Conservation (phyloP, 64 coral and sea anemone genomes). For the Stichodactyla mertensii region DNA sequence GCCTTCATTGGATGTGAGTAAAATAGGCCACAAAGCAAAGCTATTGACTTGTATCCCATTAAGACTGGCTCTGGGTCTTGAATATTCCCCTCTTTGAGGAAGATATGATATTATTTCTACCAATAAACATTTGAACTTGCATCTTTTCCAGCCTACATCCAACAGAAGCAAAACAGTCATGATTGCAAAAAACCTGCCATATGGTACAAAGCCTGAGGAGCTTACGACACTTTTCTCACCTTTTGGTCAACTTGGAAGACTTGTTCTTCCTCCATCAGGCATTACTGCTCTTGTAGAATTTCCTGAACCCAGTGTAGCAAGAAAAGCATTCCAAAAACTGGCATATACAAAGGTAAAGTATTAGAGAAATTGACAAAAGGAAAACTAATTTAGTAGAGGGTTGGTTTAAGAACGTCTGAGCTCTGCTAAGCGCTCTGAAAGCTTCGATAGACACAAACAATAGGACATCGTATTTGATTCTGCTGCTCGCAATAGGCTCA, state of each 20-base stretch:
- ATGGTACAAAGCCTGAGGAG: slow-evolving; percentile 71
- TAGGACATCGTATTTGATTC: too few species aligned
- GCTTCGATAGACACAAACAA: too few species aligned
- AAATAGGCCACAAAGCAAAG: too few species aligned
- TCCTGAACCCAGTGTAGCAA: slow-evolving; percentile 73
- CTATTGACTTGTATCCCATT: too few species aligned
- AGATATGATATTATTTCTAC: neutral
- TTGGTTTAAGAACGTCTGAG: too few species aligned
- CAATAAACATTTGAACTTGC: neutral
- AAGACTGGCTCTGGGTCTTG: too few species aligned
- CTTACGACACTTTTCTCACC: slow-evolving; percentile 71
- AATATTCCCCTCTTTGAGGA: neutral
- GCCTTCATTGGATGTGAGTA: too few species aligned
- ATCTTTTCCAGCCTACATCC: slow-evolving; percentile 48
- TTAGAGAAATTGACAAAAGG: neutral
- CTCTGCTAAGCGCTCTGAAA: too few species aligned
- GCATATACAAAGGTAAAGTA: slow-evolving; percentile 82
- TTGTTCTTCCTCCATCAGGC: slow-evolving; percentile 80
- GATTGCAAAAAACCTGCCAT: slow-evolving; percentile 90
- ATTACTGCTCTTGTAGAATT: slow-evolving; percentile 90
- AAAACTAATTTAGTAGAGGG: too few species aligned
- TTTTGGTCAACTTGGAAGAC: slow-evolving; percentile 71
- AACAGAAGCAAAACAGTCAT: slow-evolving; percentile 96
- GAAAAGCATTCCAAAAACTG: slow-evolving; percentile 87
- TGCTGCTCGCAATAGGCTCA: too few species aligned